These are phyloP conservation scores for Parotia lawesii DNA, from an alignment of 2,113 vertebrate genomes.

Conservation along the genomic window DNA sequence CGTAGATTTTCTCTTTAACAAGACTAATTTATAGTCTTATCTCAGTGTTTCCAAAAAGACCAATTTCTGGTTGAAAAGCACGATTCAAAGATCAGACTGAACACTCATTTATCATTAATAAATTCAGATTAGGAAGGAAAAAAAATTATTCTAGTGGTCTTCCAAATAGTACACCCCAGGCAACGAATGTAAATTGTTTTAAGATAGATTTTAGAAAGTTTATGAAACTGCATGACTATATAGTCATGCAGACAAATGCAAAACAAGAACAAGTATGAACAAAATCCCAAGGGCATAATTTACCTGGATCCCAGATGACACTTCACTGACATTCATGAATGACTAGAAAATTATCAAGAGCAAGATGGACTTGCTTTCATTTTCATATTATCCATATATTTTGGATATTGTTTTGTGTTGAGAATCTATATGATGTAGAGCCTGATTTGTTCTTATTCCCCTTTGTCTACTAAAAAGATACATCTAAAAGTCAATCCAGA, in stretches of 20 bases:
- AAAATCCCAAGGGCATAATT: background rate
- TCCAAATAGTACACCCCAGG: background rate
- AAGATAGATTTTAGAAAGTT: background rate
- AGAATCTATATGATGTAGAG: background rate
- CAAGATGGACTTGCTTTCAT: background rate
- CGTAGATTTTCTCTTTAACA: background rate
- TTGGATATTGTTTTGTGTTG: background rate
- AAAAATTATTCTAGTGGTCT: background rate
- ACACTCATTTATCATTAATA: background rate
- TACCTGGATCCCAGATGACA: background rate
- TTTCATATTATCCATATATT: background rate
- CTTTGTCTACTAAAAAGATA: background rate
- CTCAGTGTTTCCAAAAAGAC: background rate
- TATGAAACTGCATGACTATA: background rate
- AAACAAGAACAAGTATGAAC: background rate
- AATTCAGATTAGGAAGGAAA: background rate
- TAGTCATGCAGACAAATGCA: background rate
- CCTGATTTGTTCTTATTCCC: background rate
- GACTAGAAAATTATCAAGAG: background rate
- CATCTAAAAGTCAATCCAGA: background rate
- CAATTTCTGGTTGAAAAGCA: background rate
- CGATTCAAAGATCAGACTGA: background rate
- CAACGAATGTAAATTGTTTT: background rate
- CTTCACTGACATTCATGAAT: background rate
- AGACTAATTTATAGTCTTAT: constrained; percentile 1